A percentile compares a stretch with the other conserved stretches of the same genome.
Evolutionary conservation across 1,140 invertebrate genomes (phyloP).

Genomic region (Spodoptera litura): DNA sequence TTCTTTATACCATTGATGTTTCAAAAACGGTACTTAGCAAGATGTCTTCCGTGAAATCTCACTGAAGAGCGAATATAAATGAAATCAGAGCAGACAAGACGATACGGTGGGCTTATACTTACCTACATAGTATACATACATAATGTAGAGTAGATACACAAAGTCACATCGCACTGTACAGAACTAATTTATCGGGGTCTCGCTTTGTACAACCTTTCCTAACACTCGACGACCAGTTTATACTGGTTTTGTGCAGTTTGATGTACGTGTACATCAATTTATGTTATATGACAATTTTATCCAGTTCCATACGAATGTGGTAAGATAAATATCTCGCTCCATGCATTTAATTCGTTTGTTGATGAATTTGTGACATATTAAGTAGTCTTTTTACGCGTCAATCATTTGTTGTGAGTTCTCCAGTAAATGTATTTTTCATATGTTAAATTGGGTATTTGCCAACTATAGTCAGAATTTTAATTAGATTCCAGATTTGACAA

Average conservation of each 20-base stretch:
- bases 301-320: not conserved
- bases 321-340: slow-evolving; percentile 35
- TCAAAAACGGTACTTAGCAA: not conserved
- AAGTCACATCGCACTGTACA: no score
- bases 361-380: slow-evolving; percentile 31
- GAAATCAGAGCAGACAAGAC: slow-evolving; percentile 12
- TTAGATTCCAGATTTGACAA: no score
- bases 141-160: no score
- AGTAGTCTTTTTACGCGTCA: slow-evolving; percentile 1
- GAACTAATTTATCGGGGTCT: no score
- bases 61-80: slow-evolving; percentile 16
- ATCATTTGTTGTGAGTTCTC: not conserved
- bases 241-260: no score
- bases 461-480: no score
- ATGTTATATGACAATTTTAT: slow-evolving; percentile 25
- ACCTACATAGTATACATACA: no score
- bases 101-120: not conserved
- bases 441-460: not conserved
- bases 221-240: no score
- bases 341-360: slow-evolving; percentile 45
- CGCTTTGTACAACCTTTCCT: no score
- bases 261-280: no score
- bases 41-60: not conserved
- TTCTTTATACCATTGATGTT: slow-evolving; percentile 22
- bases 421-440: not conserved